phyloP scores from a whole-genome alignment of 2,113 vertebrate species.

The Quiscalus mexicanus region DNA sequence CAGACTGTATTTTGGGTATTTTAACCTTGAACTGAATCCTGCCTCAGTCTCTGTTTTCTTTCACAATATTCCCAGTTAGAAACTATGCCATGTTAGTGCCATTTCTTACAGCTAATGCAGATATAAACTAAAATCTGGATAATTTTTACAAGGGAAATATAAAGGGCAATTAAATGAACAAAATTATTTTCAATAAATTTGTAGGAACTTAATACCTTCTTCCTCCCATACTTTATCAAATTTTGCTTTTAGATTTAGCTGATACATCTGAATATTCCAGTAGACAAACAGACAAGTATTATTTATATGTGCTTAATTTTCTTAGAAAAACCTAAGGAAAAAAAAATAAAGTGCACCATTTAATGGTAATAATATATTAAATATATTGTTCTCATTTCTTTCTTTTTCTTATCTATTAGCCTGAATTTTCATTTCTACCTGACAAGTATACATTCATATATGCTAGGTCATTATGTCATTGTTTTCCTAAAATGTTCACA shows the following conservation, averaged over 20 bases:
- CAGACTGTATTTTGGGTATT: not conserved
- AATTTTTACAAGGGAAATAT: not conserved
- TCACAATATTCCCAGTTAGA: not conserved
- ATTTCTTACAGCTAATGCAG: not conserved
- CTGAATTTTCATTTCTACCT: not conserved
- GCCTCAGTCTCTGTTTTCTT: not conserved
- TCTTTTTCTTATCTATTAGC: not conserved
- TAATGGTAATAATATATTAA: no score
- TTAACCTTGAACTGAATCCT: not conserved
- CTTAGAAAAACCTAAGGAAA: not conserved
- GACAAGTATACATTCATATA: not conserved
- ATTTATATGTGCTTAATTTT: not conserved
- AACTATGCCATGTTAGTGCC: not conserved
- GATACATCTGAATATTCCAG: not conserved
- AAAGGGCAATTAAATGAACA: not conserved
- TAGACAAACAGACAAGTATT: not conserved
- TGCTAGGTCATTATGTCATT: not conserved
- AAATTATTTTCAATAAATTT: not conserved
- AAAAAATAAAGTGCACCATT: no score
- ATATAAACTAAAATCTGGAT: not conserved
- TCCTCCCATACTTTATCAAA: not conserved
- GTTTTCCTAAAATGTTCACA: not conserved
- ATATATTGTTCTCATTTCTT: not conserved
- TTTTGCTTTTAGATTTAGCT: not conserved
- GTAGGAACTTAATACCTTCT: not conserved